Evolutionary conservation across 2,888 invertebrate species (phyloP), one percentile per base, ranked within the genome.

Genomic region (Aleiodes leptofemur): DNA sequence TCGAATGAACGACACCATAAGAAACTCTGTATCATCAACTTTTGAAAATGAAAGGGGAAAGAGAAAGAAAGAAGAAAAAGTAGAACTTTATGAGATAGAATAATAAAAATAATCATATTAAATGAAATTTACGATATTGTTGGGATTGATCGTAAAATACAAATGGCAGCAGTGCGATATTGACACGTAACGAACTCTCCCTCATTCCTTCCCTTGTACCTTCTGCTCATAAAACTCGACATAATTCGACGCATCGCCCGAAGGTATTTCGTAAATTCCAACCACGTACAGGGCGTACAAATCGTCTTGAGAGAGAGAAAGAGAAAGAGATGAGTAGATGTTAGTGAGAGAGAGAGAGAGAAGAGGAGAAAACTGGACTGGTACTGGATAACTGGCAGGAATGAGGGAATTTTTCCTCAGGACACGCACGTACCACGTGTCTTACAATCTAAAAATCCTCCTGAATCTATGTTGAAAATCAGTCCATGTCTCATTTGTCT

Each of bases 271-370:
- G 78, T 74, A 78, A 79, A 81, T 84, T 82, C 83, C 78, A 81
- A 76, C 81, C 80, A 82, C 81, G 83, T 84, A 78, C 80, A 81
- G 76, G 43, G 82, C 79, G 81, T 83, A 82, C 83, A 80, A 82
- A 84, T 82, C 79, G 82, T 80, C 77, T 69, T 68, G 78, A 73
- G 76, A 76, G 64, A 16, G 53, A 72, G 53, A n/a, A n/a, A 34
- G 69, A 38, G 61, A 72, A 51, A 66, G 69, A 50, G 77, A 61
- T 34, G 74, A 71, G 66, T 34, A 34, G 4, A 34, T 6, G 34
- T 34, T 69, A 16, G 57, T 69, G 53, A 38, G 69, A 38, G 56
- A 72, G 56, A 66, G 53, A 38, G 69, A 38, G 56, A 72, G 56
- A 66, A 71, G 50, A 76, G 57, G 74, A 71, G 66, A 5, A 31